These are phyloP conservation scores for Eupleurogrammus muticus DNA, from an alignment of 2,797 vertebrate species.

Conservation along the genomic window DNA sequence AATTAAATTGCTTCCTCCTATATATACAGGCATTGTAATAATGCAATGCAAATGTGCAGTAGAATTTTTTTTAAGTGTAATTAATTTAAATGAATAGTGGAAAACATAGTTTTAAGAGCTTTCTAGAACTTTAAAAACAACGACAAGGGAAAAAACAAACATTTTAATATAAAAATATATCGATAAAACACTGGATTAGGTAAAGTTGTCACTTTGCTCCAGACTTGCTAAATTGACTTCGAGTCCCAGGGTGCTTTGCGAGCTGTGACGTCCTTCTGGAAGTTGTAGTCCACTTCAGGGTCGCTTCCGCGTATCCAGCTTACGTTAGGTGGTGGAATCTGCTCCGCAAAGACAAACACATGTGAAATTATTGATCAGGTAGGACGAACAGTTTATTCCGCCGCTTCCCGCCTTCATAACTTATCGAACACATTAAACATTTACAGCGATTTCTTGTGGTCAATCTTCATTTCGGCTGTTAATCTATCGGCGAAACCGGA, in stretches of 20 bases:
- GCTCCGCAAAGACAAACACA: constrained; percentile 81
- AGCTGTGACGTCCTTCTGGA: constrained; percentile 24
- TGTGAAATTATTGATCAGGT: constrained; percentile 86
- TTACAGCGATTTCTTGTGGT: neutral
- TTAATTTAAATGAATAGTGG: constrained; percentile 5
- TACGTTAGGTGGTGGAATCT: constrained; percentile 79
- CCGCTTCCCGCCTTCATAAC: constrained; percentile 4
- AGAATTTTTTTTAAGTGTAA: neutral
- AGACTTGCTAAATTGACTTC: constrained; percentile 2
- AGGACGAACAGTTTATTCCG: constrained; percentile 53
- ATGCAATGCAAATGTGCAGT: neutral
- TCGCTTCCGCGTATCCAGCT: constrained; percentile 71
- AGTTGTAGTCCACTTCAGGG: constrained; percentile 72
- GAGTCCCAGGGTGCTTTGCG: constrained; percentile 64
- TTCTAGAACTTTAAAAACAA: neutral
- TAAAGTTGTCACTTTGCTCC: fast-evolving
- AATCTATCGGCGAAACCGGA: constrained; percentile 17
- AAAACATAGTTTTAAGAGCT: constrained; percentile 34
- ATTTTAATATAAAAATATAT: neutral
- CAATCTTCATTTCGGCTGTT: constrained; percentile 1
- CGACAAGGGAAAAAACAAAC: neutral
- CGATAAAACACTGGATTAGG: fast-evolving
- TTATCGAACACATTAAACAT: neutral
- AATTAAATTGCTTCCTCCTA: neutral
- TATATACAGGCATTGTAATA: neutral